phyloP scores from a whole-genome alignment of 92 coral and sea anemone species.

The Metridium senile region DNA sequence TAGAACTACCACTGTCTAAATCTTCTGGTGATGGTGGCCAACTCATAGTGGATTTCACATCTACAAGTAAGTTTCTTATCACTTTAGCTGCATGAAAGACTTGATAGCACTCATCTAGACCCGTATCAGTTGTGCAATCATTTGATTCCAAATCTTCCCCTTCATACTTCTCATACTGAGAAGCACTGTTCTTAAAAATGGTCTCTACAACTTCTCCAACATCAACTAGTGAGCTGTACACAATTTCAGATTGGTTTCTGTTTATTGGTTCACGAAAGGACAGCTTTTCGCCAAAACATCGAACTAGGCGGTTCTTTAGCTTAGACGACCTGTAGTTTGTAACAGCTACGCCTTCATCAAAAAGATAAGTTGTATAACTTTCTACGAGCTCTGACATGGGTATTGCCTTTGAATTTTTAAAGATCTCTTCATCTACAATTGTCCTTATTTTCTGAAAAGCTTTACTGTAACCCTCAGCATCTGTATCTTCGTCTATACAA shows the following conservation, averaged over 20 bases:
- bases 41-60: slow-evolving; percentile 48
- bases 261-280: slow-evolving; percentile 47
- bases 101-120: slow-evolving; percentile 47
- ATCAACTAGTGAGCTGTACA: slow-evolving; percentile 38
- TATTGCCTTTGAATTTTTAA: slow-evolving; percentile 42
- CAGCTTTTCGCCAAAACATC: slow-evolving; percentile 47
- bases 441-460: slow-evolving; percentile 43
- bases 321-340: slow-evolving; percentile 54
- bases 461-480: slow-evolving; percentile 35
- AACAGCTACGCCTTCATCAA: slow-evolving; percentile 41
- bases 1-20: slow-evolving; percentile 44
- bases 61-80: slow-evolving; percentile 42
- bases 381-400: slow-evolving; percentile 46
- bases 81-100: slow-evolving; percentile 55
- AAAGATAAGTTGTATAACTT: slow-evolving; percentile 29
- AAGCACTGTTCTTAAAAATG: slow-evolving; percentile 24
- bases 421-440: slow-evolving; percentile 39
- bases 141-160: slow-evolving; percentile 22
- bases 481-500: no score
- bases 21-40: slow-evolving; percentile 66
- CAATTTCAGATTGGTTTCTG: slow-evolving; percentile 47
- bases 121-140: slow-evolving; percentile 1
- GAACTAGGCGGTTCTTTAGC: slow-evolving; percentile 50
- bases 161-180: slow-evolving; percentile 28
- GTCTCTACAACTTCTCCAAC: slow-evolving; percentile 51